Evolutionary conservation across 1,140 invertebrate genomes (phyloP).

Genomic region (Pogonomyrmex barbatus): DNA sequence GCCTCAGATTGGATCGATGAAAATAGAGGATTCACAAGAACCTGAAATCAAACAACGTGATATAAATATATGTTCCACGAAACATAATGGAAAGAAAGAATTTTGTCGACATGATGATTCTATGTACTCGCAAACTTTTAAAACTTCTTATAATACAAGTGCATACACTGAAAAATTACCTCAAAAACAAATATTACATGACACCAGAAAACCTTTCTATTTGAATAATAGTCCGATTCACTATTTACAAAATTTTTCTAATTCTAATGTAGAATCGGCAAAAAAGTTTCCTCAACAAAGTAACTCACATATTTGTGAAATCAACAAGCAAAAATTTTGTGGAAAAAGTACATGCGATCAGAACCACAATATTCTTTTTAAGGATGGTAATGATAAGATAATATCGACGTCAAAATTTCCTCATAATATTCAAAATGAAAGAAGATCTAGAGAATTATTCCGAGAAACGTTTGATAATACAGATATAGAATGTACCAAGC

Average conservation of each 20-base stretch:
- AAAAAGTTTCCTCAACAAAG: neutral
- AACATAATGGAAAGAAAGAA: neutral
- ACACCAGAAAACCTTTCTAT: neutral
- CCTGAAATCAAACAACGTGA: neutral
- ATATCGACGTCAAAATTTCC: neutral
- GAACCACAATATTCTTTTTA: constrained; percentile 1
- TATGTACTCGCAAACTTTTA: neutral
- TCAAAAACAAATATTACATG: neutral
- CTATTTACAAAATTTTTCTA: neutral
- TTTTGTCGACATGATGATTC: neutral
- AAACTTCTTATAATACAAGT: constrained; percentile 3
- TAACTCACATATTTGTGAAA: neutral
- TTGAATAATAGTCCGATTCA: neutral
- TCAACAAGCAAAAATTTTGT: neutral
- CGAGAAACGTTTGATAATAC: neutral
- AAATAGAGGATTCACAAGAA: constrained; percentile 2
- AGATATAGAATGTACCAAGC: neutral
- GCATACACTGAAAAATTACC: neutral
- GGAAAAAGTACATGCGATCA: neutral
- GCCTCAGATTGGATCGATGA: neutral
- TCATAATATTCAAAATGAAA: neutral
- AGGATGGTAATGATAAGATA: neutral
- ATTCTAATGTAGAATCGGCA: neutral
- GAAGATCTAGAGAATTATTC: neutral
- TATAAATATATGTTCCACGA: neutral